Evolutionary conservation across 2,113 vertebrate genomes (phyloP).

Genomic region (Zapus hudsonius): DNA sequence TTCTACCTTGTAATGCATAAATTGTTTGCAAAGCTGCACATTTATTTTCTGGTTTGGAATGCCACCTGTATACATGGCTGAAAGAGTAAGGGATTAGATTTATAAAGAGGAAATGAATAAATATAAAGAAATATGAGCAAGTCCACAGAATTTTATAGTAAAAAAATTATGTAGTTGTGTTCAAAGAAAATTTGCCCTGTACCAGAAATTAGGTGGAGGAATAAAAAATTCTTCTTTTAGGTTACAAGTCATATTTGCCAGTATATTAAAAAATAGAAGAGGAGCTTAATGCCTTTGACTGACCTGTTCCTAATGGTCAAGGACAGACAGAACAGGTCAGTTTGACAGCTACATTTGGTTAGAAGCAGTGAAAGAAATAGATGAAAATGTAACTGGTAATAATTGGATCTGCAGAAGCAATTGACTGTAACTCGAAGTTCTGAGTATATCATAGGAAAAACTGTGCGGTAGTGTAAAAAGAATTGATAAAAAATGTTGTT

Average conservation of each 20-base stretch:
- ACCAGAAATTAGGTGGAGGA: fast-evolving
- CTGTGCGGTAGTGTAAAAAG: not conserved
- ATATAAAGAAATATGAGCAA: not conserved
- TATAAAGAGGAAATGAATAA: not conserved
- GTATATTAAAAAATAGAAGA: constrained; percentile 20
- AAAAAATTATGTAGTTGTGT: not conserved
- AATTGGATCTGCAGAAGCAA: not conserved
- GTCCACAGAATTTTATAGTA: not conserved
- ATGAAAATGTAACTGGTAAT: constrained; percentile 17
- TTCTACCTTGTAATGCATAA: not conserved
- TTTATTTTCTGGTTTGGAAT: not conserved
- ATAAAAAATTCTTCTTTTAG: not conserved
- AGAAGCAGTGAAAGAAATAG: not conserved
- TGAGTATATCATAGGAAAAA: constrained; percentile 10
- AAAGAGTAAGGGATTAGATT: not conserved
- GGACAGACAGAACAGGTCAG: not conserved
- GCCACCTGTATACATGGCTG: not conserved
- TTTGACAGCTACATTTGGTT: constrained; percentile 26
- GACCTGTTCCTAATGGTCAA: not conserved
- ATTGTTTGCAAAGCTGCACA: constrained; percentile 31
- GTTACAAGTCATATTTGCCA: constrained; percentile 37
- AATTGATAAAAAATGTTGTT: not conserved
- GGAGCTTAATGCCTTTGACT: not conserved
- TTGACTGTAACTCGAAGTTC: not conserved
- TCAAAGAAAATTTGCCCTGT: not conserved